Conservation (phyloP, 2,113 vertebrate species). For the Passer domesticus region DNA sequence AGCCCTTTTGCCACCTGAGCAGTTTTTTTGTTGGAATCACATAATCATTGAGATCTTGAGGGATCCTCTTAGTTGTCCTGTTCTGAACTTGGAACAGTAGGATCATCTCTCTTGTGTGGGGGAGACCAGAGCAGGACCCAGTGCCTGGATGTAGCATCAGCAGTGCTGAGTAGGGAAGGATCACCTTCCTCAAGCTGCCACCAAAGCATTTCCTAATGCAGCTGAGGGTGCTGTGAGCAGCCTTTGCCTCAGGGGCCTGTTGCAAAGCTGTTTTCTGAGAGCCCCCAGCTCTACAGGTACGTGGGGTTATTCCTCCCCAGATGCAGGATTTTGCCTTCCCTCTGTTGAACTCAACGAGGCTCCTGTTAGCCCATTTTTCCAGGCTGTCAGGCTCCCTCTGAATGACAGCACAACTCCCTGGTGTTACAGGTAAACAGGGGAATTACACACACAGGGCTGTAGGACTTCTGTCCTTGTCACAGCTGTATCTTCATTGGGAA, state of each 20-base stretch:
- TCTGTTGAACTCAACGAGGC: not conserved
- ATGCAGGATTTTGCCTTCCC: not conserved
- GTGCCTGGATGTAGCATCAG: not conserved
- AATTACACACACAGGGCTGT: not conserved
- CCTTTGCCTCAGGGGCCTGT: not conserved
- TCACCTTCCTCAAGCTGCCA: not conserved
- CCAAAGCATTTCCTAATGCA: not conserved
- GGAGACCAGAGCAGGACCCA: not conserved
- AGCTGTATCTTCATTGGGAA: not conserved
- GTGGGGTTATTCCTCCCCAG: not conserved
- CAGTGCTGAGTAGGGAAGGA: not conserved
- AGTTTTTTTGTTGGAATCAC: not conserved
- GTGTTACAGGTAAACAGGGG: not conserved
- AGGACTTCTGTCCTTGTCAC: not conserved
- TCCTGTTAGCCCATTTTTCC: not conserved
- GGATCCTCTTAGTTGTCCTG: not conserved
- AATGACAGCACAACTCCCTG: not conserved
- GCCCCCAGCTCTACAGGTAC: not conserved
- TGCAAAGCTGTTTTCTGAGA: not conserved
- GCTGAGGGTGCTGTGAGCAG: not conserved
- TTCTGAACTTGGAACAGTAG: not conserved
- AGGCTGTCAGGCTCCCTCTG: not conserved
- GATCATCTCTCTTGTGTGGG: rapidly evolving
- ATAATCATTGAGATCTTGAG: not conserved
- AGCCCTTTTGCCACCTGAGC: not conserved